phyloP scores from a whole-genome alignment of 2,113 vertebrate genomes.

The Hemibagrus wyckioides region DNA sequence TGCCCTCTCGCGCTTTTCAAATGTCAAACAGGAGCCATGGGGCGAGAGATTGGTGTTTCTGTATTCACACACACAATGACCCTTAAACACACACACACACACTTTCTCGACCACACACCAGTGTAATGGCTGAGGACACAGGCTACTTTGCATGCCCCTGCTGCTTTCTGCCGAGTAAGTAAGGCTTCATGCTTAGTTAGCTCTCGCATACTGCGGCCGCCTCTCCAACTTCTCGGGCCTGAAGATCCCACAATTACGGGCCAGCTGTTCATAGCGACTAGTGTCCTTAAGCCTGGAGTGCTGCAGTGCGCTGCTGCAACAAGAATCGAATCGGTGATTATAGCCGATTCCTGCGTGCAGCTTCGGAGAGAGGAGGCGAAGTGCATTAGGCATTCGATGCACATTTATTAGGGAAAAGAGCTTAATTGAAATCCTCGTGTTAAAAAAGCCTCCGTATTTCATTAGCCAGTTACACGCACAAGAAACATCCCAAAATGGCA shows the following conservation, averaged over 20 bases:
- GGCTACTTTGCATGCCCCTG: constrained; percentile 55
- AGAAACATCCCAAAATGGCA: constrained; percentile 57
- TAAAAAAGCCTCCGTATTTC: constrained; percentile 57
- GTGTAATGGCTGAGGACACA: constrained; percentile 37
- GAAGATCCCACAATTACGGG: constrained; percentile 42
- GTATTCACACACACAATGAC: constrained; percentile 47
- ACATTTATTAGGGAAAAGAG: constrained; percentile 59
- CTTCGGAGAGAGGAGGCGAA: constrained; percentile 53
- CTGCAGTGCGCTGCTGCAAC: not conserved
- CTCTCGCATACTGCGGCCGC: not conserved
- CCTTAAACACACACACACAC: constrained; percentile 34
- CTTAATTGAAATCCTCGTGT: constrained; percentile 68
- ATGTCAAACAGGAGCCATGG: constrained; percentile 67
- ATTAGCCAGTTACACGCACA: constrained; percentile 58
- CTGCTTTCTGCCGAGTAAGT: constrained; percentile 57
- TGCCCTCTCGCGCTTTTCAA: constrained; percentile 63
- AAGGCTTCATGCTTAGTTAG: constrained; percentile 45
- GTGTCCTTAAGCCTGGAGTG: not conserved
- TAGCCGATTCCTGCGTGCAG: not conserved
- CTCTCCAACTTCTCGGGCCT: constrained; percentile 28
- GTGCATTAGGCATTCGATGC: constrained; percentile 66
- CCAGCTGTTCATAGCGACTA: constrained; percentile 35
- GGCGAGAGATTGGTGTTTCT: constrained; percentile 45
- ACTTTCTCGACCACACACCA: constrained; percentile 8
- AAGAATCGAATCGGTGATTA: not conserved